These are phyloP conservation scores for Lobophora halterata DNA, from an alignment of 2,888 invertebrate genomes.

Conservation along the genomic window DNA sequence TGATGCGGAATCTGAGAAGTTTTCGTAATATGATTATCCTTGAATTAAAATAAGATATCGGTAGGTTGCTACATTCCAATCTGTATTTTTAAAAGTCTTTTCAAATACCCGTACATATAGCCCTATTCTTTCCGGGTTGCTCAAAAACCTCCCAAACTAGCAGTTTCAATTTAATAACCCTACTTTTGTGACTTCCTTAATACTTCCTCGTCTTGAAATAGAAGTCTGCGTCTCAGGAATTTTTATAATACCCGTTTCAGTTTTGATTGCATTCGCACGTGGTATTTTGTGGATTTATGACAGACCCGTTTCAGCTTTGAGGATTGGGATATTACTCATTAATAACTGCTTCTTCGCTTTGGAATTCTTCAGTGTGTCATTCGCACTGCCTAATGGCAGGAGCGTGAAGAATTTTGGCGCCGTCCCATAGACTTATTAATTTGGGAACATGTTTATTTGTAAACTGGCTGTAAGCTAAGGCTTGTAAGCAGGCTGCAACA, in stretches of 20 bases:
- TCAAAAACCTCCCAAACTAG: conserved; percentile 4
- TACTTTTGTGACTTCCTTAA: conserved; percentile 25
- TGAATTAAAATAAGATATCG: no score
- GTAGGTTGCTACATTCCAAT: no score
- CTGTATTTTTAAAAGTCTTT: no score
- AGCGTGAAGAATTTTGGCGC: conserved; percentile 1
- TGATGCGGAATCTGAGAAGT: conserved; percentile 9
- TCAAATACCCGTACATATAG: no score
- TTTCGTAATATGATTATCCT: no score
- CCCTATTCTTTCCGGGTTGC: not conserved
- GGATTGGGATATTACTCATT: conserved; percentile 19
- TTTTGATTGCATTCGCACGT: conserved; percentile 21
- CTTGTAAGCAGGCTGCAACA: no score
- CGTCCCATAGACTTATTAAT: not conserved
- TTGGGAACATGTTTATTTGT: no score
- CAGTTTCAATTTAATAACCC: not conserved
- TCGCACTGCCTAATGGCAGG: conserved; percentile 9
- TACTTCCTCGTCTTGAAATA: conserved; percentile 28
- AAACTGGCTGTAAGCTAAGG: no score
- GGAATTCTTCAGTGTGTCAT: conserved; percentile 12
- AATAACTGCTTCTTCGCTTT: conserved; percentile 11
- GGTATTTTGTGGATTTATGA: conserved; percentile 20
- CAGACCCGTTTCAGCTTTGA: conserved; percentile 14
- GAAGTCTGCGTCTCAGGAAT: conserved; percentile 19
- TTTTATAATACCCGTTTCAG: conserved; percentile 23